Base-by-base conservation (phyloP, 2,113 vertebrate genomes). In the Sinosuthora webbiana region DNA sequence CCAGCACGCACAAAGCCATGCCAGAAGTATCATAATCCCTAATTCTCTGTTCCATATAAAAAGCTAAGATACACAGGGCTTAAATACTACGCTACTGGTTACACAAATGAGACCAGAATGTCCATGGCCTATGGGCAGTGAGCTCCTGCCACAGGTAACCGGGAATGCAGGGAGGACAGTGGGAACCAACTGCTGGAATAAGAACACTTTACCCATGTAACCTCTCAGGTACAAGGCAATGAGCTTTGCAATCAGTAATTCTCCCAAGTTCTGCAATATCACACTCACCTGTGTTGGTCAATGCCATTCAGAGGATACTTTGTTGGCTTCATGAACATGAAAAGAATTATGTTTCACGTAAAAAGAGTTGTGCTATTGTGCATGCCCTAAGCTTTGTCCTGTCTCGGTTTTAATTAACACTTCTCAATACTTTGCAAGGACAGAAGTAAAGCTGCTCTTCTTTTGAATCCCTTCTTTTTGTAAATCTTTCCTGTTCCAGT, bases 361-460 rank as follows among this genome's bases (percentile, higher is more conserved):
- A 85, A 83, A 70, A 22, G n/a, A 83, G 23, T 13, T 56, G 37
- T 47, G 37, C 60, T 71, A 56, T 60, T 83, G 65, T 15, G 19
- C 56, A 44, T 13, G 13, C 30, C 57, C 25, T 55, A 77, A 89
- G 76, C 53, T 71, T 84, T 83, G 30, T 73, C 44, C 55, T 76
- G 28, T 37, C 57, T 62, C 69, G 67, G 55, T 86, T 96, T 92
- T 93, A 79, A 89, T 94, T 93, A 91, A 80, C 56, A 70, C 45
- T 37, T 60, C 55, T 65, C 67, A 44, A 6, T 39, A 49, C 45
- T 94, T 86, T 94, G 41, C 68, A 88, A 93, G 68, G 42, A 75
- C 28, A 74, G 45, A 44, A 85, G 68, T 52, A 77, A 92, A 35
- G 24, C 57, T 83, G 41, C 57, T 90, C 56, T 71, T 77, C 82